Base-by-base conservation (phyloP, 2,113 vertebrate species). In the Antennarius striatus region DNA sequence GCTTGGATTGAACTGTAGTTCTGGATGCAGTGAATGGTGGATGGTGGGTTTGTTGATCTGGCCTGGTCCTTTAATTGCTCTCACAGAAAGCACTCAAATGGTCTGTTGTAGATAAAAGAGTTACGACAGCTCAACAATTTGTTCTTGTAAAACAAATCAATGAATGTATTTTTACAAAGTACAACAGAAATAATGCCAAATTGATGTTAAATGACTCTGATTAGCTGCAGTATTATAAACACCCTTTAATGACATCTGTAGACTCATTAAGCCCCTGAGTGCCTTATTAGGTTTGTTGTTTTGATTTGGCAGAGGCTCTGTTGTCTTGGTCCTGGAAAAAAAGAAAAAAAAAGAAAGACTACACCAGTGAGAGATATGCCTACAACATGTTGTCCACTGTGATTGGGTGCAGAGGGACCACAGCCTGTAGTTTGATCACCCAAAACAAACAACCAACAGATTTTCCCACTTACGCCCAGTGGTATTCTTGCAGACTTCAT, bases 181-280 rank as follows among this genome's bases (percentile, higher is more conserved):
- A 22, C 22, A 22, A 22, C 28, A 15, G 36, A 75, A 66, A 30
- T 16, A 53, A 68, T 11, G 39, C 45, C 42, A 65, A 71, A 80
- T 57, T 68, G 53, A 61, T 54, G 68, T 48, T 73, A 52, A 67
- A 69, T 73, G 55, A 75, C 45, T 58, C 53, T 75, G 58, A 83
- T 77, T 86, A 76, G 55, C 58, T 58, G 11, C 40, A 49, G 55
- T 77, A 82, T 84, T 79, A 52, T 22, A 22, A 22, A 22, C 39
- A 46, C 56, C 51, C 56, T 54, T 60, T 48, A 73, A 56, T 74
- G 77, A 79, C 59, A 65, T 40, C 52, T 60, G 66, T 36, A 68
- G 48, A 45, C 67, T 79, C 63, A 80, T 85, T 86, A 85, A 68
- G 58, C 32, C 66, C 56, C 55, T 58, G 62, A 74, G 48, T 49